Conservation (phyloP, 2,888 invertebrate genomes). For the Chrysomela aeneicollis region DNA sequence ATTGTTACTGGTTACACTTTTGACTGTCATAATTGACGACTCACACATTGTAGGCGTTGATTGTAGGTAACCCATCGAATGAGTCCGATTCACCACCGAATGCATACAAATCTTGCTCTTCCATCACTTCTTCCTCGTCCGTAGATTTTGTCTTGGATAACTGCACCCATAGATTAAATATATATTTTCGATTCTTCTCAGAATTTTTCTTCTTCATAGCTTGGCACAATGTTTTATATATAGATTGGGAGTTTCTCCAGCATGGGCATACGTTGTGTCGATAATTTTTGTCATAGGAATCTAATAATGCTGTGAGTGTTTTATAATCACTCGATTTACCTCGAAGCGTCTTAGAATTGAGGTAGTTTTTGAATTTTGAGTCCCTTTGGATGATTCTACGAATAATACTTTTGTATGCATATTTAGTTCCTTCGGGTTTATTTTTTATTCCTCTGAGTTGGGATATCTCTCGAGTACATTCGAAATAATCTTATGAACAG, state of each 20-base stretch:
- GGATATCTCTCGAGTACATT: slow-evolving; percentile 6
- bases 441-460: not conserved
- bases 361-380: not conserved
- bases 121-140: too few species aligned
- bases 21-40: too few species aligned
- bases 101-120: too few species aligned
- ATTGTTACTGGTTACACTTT: too few species aligned
- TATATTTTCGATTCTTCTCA: not conserved
- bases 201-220: slow-evolving; percentile 3
- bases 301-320: not conserved
- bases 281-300: slow-evolving; percentile 1
- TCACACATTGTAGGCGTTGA: too few species aligned
- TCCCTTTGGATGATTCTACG: not conserved
- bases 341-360: not conserved
- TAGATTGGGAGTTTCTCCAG: slow-evolving; percentile 6
- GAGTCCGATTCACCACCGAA: too few species aligned
- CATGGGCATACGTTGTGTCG: slow-evolving; percentile 6
- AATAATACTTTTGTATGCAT: slow-evolving; percentile 7
- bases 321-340: not conserved
- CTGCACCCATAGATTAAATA: slow-evolving; percentile 3
- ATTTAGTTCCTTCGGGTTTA: slow-evolving; percentile 1
- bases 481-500: not conserved
- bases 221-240: slow-evolving; percentile 9
- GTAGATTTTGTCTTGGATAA: not conserved
- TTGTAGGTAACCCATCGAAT: too few species aligned